Evolutionary conservation across 2,113 vertebrate species (phyloP), one percentile per base, ranked within the genome.

Genomic region (Paradisaea rubra): DNA sequence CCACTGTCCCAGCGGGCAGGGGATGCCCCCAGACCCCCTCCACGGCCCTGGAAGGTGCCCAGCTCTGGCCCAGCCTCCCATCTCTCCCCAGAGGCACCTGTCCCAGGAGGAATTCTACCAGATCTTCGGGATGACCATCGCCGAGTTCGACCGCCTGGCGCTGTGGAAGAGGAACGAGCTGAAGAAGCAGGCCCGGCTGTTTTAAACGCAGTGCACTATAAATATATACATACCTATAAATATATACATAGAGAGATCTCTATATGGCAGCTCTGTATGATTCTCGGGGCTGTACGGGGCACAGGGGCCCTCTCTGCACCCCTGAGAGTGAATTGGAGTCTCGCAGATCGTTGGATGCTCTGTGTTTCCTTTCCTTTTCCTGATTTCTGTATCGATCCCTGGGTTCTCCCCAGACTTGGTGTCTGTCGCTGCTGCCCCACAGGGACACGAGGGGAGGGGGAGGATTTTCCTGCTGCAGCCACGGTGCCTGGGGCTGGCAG

Each of bases 91-190:
- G 99, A 98, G 99, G 59, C 99, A 99, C 95, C 97, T 99, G 85
- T 99, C 99, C 63, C 98, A 99, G 89, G 99, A 99, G 70, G 99
- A 99, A 97, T 99, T 99, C 97, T 98, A 98, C 94, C 98, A 99
- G 89, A 99, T 99, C 88, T 99, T 99, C 8, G 99, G 99, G 63
- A 99, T 99, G 99, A 99, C 98, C 81, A 97, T 99, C 66, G 98
- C 98, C 2, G 99, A 99, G 81, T 99, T 99, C 37, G 99, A 99
- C 97, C 98, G 99, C 61, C 98, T 99, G 96, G 99, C 99, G 86
- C 98, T 99, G 96, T 99, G 99, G 99, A 99, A 99, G 97, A 98
- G 98, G 94, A 99, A 99, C 7, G 99, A 99, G 96, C 97, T 99
- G 84, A 99, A 99, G 98, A 99, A 99, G 97, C 99, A 99, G 92